Conservation (phyloP, 1,140 invertebrate genomes). For the Drosophila leontia region DNA sequence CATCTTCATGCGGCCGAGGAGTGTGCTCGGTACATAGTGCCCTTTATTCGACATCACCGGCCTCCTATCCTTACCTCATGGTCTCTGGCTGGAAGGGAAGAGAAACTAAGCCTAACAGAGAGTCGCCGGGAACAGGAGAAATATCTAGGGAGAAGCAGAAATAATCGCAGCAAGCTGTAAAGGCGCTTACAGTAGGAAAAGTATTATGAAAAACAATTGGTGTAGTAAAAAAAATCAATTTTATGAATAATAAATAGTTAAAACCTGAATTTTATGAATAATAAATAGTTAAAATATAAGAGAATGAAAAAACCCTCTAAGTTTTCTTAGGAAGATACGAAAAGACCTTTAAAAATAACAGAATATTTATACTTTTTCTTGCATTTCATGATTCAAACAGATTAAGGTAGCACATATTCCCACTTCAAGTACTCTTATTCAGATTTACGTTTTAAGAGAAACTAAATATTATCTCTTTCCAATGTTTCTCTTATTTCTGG, state of each 20-base stretch:
- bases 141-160: constrained; percentile 7
- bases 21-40: constrained; percentile 86
- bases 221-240: background rate
- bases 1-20: constrained; percentile 88
- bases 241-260: background rate
- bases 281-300: background rate
- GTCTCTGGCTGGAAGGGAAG: constrained; percentile 28
- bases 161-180: constrained; percentile 24
- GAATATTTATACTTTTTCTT: background rate
- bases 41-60: constrained; percentile 84
- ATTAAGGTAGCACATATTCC: background rate
- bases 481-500: background rate
- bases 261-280: background rate
- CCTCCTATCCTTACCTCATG: constrained; percentile 29
- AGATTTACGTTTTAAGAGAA: background rate
- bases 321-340: too few species aligned
- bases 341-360: too few species aligned
- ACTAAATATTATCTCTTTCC: background rate
- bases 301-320: too few species aligned
- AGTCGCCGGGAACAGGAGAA: constrained; percentile 15
- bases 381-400: background rate
- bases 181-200: background rate
- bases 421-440: too few species aligned
- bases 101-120: constrained; percentile 1
- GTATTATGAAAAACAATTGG: background rate